A percentile compares a stretch with the other conserved stretches of the same genome.
Conservation (phyloP, 2,113 vertebrate genomes). For the Oxyura jamaicensis region DNA sequence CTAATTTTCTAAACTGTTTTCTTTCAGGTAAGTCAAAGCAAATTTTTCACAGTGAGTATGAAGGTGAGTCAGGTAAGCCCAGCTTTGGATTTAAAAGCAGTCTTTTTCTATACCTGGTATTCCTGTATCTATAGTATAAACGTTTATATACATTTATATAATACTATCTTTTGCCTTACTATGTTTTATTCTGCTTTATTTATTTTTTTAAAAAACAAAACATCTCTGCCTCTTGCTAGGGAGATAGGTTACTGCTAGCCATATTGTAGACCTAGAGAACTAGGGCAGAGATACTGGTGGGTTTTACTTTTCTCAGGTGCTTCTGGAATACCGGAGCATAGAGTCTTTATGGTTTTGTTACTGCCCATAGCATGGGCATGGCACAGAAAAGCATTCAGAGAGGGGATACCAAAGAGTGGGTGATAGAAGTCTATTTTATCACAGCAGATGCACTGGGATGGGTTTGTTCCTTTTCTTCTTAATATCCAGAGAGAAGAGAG, state of each 20-base stretch:
- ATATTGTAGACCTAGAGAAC: not conserved
- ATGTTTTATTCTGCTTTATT: not conserved
- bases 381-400: not conserved
- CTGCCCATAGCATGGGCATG: too few species aligned
- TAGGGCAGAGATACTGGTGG: not conserved
- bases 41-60: conserved; percentile 2
- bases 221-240: not conserved
- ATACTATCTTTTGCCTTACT: not conserved
- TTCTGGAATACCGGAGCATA: not conserved
- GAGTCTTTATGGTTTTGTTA: not conserved
- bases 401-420: not conserved
- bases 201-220: not conserved
- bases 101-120: not conserved
- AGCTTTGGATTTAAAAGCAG: not conserved
- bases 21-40: conserved; percentile 63
- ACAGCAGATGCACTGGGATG: not conserved
- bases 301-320: not conserved
- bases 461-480: not conserved
- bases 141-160: not conserved
- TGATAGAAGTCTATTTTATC: not conserved
- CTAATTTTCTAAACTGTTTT: conserved; percentile 29
- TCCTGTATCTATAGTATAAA: not conserved
- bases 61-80: conserved; percentile 46
- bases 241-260: not conserved
- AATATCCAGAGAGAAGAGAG: not conserved